A percentile compares a stretch with the other conserved stretches of the same genome.
Evolutionary conservation across 2,113 vertebrate genomes (phyloP).

Genomic region (Xiphophorus hellerii): DNA sequence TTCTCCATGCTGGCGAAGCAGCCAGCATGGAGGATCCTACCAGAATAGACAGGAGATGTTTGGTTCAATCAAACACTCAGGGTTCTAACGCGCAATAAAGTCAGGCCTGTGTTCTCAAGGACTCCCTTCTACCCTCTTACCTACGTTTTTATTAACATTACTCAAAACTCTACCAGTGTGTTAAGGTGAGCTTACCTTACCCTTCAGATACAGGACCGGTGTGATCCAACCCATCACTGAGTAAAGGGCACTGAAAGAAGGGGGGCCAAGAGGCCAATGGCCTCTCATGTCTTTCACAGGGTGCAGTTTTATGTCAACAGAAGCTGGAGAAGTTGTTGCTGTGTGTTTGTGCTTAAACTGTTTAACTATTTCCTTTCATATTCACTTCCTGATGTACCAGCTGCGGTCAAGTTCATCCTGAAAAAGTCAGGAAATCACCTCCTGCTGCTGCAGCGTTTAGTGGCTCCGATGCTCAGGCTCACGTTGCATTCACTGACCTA

Average conservation of each 20-base stretch:
- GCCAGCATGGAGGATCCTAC: too few relatives aligned
- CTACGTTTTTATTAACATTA: background rate
- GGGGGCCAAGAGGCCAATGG: background rate
- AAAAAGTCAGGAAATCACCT: background rate
- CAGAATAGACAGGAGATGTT: too few relatives aligned
- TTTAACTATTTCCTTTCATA: background rate
- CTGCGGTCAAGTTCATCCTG: background rate
- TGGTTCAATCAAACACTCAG: too few relatives aligned
- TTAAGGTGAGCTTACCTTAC: background rate
- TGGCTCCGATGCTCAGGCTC: background rate
- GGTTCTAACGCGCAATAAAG: too few relatives aligned
- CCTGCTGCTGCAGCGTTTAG: background rate
- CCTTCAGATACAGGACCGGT: background rate
- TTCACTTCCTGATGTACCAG: background rate
- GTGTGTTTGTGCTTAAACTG: background rate
- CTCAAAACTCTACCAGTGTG: background rate
- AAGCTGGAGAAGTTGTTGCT: background rate
- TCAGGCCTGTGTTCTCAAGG: too few relatives aligned
- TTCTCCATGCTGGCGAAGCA: too few relatives aligned
- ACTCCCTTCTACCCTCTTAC: too few relatives aligned
- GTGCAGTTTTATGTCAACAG: background rate
- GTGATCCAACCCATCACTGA: background rate
- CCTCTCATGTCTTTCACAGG: background rate
- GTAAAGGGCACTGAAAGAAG: background rate
- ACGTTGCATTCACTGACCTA: background rate